Evolutionary conservation across 1,140 invertebrate species (phyloP), one percentile per base, ranked within the genome.

Genomic region (Drosophila arawakana): DNA sequence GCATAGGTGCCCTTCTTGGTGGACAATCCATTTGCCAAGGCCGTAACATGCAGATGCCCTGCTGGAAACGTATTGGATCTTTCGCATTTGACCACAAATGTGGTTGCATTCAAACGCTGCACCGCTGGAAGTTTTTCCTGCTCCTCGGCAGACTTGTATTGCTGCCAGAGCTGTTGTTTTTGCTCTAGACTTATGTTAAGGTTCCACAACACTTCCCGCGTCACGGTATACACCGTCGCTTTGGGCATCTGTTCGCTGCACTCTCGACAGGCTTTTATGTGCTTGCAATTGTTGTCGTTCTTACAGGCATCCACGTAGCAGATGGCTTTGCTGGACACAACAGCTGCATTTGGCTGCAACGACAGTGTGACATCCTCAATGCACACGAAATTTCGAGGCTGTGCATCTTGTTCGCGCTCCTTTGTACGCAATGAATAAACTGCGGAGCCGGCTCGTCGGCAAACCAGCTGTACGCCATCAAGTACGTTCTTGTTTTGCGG

Each of bases 81-180:
- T 5, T 78, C 74, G 63, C 91, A 92, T 18, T 85, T 90, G 0
- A 91, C 89, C 3, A 72, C 91, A 71, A 92, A 92, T 2, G 79
- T 90, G 4, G 76, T 69, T 1, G 73, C 77, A 41, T 82, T 92
- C 6, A 92, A 30, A 0, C 83, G 71, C 52, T 92, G 91, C 9
- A 92, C 86, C 0, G 89, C 82, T 7, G 89, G 91, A 21, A 92
- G 34, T 11, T 84, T 66, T 8, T 80, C 72, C 41, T 80, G 69
- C 6, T 88, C 84, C 50, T 80, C 74, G 43, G 75, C 70, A 2
- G 37, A 18, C 9, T 84, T 84, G 43, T 89, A 92, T 9, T 72
- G 58, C 9, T 89, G 73, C 91, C 91, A 92, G 0, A 92, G 77
- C 44, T 78, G 73, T 50, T 82, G 63, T 52, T 92, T 92, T 15